Percentiles rank a stretch among this genome's conserved stretches.
Conservation (phyloP, 2,113 vertebrate genomes). For the Takifugu flavidus region DNA sequence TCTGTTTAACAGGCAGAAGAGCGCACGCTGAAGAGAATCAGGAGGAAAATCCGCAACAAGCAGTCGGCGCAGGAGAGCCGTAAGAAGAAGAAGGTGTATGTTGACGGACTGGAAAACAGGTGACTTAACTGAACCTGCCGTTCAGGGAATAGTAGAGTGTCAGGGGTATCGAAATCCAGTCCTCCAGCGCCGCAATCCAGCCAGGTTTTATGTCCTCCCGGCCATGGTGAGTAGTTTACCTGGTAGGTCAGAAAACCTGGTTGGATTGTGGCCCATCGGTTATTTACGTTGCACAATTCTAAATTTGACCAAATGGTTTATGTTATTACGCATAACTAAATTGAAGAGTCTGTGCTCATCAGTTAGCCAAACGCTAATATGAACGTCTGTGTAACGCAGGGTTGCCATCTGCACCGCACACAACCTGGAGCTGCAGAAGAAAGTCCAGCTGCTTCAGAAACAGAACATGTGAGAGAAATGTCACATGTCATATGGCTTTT, state of each 20-base stretch:
- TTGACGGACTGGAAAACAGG: slow-evolving; percentile 87
- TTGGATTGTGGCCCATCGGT: too few relatives aligned
- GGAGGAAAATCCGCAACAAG: slow-evolving; percentile 90
- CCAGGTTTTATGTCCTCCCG: too few relatives aligned
- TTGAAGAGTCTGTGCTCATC: too few relatives aligned
- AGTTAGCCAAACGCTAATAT: too few relatives aligned
- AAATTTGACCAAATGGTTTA: not conserved
- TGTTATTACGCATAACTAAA: too few relatives aligned
- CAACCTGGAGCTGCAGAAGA: slow-evolving; percentile 85
- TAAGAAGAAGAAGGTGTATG: slow-evolving; percentile 85
- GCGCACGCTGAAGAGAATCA: slow-evolving; percentile 79
- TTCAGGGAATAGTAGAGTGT: not conserved
- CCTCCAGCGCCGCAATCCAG: too few relatives aligned
- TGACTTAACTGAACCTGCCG: slow-evolving; percentile 41
- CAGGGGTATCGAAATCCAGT: too few relatives aligned
- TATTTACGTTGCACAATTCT: too few relatives aligned
- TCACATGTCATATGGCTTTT: not conserved
- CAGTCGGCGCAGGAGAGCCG: slow-evolving; percentile 88
- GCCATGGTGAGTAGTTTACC: too few relatives aligned
- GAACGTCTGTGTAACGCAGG: slow-evolving; percentile 54
- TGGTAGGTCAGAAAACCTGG: too few relatives aligned
- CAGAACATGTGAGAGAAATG: slow-evolving; percentile 81
- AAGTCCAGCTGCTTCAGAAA: slow-evolving; percentile 84
- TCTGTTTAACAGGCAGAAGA: slow-evolving; percentile 78
- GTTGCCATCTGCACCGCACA: slow-evolving; percentile 83